Conservation (phyloP, 2,797 vertebrate species). For the Bovichtus variegatus region DNA sequence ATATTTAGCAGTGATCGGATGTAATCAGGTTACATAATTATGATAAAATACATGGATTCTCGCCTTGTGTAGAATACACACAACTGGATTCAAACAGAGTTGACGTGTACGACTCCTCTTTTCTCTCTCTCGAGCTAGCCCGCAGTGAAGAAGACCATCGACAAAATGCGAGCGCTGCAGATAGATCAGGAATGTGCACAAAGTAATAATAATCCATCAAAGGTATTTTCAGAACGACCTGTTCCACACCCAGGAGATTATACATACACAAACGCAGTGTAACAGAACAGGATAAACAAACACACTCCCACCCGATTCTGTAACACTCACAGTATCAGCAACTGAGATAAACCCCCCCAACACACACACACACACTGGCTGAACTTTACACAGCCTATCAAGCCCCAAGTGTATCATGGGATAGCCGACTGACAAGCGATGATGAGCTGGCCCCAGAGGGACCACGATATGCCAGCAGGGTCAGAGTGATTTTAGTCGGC, state of each 20-base stretch:
- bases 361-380: conserved; percentile 40
- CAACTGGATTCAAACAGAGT: conserved; percentile 1
- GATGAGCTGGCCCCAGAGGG: conserved; percentile 62
- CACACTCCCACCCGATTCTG: conserved; percentile 43
- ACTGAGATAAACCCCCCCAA: conserved; percentile 49
- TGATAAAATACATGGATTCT: conserved; percentile 11
- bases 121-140: not conserved
- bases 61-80: conserved; percentile 1
- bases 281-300: conserved; percentile 62
- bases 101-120: conserved; percentile 10
- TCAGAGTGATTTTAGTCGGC: conserved; percentile 57
- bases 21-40: not conserved
- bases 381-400: conserved; percentile 72
- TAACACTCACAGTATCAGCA: conserved; percentile 45
- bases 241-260: conserved; percentile 5
- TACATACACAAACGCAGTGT: conserved; percentile 21
- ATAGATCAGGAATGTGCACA: conserved; percentile 27
- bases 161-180: conserved; percentile 5
- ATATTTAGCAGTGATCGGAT: not conserved
- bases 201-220: conserved; percentile 31
- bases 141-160: not conserved
- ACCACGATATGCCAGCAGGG: conserved; percentile 53
- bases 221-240: conserved; percentile 40
- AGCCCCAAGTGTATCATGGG: conserved; percentile 62
- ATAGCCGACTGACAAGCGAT: conserved; percentile 65